These are phyloP conservation scores for Hermaeophaga mercurialis DNA, from an alignment of 2,888 invertebrate species.

Conservation along the genomic window DNA sequence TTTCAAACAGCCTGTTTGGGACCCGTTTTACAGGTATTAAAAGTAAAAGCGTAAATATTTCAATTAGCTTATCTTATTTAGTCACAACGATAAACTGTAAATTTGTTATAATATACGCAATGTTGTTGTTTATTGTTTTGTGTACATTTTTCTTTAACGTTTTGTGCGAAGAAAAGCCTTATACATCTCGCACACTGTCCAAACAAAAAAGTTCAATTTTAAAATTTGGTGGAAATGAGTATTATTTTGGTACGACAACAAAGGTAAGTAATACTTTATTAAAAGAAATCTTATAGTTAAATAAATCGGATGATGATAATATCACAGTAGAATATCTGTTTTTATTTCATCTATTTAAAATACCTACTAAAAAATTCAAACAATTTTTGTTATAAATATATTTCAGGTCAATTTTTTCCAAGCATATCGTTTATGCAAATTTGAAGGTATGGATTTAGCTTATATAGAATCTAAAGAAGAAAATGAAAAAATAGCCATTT, in stretches of 20 bases:
- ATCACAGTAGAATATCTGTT: too few relatives aligned
- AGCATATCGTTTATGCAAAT: conserved; percentile 1
- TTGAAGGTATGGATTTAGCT: not conserved
- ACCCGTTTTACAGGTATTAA: too few relatives aligned
- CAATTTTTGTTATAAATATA: too few relatives aligned
- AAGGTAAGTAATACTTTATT: not conserved
- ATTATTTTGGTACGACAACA: not conserved
- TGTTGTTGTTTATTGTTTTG: too few relatives aligned
- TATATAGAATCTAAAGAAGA: not conserved
- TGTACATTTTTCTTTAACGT: too few relatives aligned
- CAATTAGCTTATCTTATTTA: too few relatives aligned
- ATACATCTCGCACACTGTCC: not conserved
- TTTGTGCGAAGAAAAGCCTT: not conserved
- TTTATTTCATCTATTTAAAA: too few relatives aligned
- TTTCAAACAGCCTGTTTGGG: too few relatives aligned
- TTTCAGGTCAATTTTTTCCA: conserved; percentile 11
- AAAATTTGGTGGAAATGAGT: not conserved
- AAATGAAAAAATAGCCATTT: conserved; percentile 1
- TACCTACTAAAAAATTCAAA: too few relatives aligned
- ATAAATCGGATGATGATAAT: not conserved
- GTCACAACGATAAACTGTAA: too few relatives aligned
- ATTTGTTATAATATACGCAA: too few relatives aligned
- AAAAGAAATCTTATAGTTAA: not conserved
- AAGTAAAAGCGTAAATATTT: too few relatives aligned
- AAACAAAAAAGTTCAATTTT: not conserved